These are phyloP conservation scores for Cheilosia urbana DNA, from an alignment of 2,888 invertebrate species.

Conservation along the genomic window DNA sequence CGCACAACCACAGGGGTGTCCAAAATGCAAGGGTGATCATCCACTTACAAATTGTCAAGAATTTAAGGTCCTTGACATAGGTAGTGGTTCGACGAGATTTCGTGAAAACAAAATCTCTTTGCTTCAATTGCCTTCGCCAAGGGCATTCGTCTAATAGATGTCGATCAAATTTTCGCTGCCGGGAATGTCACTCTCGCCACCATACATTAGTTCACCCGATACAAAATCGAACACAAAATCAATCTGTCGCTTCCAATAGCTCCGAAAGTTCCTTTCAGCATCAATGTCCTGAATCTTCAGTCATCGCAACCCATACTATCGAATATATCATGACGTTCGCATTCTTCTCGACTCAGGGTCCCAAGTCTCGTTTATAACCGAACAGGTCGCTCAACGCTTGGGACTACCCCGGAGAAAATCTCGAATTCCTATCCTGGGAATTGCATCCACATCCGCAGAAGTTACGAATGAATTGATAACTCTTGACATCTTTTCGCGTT, in stretches of 20 bases:
- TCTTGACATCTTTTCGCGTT: background rate
- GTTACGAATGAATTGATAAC: conserved; percentile 12
- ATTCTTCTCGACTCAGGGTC: conserved; percentile 8
- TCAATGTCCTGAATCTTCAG: too few species aligned
- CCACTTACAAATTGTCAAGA: background rate
- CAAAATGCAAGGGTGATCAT: background rate
- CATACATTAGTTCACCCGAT: too few species aligned
- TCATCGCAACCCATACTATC: too few species aligned
- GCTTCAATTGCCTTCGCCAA: background rate
- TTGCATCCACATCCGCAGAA: conserved; percentile 30
- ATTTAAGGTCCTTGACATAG: too few species aligned
- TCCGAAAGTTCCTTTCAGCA: too few species aligned
- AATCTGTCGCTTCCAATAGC: too few species aligned
- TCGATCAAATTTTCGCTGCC: too few species aligned
- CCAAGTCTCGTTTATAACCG: conserved; percentile 17
- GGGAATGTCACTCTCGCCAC: too few species aligned
- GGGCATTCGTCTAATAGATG: too few species aligned
- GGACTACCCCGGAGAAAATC: background rate
- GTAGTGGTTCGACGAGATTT: too few species aligned
- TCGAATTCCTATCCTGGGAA: conserved; percentile 28
- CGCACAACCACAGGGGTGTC: background rate
- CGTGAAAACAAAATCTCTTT: too few species aligned
- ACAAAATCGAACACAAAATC: too few species aligned
- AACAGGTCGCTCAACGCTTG: conserved; percentile 34
- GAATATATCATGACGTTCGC: background rate